phyloP scores from a whole-genome alignment of 1,140 invertebrate species.

The Drosophila grimshawi region DNA sequence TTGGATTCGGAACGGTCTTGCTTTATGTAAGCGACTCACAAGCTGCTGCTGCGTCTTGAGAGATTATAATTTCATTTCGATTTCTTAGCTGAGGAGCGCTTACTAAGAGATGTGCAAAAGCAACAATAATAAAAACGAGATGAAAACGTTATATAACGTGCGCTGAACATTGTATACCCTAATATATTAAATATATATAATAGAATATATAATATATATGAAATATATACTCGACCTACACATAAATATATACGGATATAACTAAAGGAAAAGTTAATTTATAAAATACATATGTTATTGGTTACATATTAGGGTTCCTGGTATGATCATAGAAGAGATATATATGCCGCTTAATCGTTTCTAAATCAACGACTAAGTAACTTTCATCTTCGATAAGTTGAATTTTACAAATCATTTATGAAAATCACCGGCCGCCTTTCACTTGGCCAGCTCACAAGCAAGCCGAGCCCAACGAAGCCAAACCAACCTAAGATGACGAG shows the following conservation, averaged over 20 bases:
- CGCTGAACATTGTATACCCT: conserved; percentile 14
- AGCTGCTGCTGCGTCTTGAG: conserved; percentile 31
- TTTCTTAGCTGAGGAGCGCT: conserved; percentile 18
- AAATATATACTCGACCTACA: no score
- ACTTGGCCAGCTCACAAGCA: conserved; percentile 36
- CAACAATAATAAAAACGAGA: conserved; percentile 20
- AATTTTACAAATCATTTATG: not conserved
- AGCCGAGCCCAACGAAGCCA: conserved; percentile 22
- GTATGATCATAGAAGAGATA: no score
- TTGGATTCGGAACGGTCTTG: conserved; percentile 5
- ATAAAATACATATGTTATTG: no score
- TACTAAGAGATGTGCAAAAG: conserved; percentile 17
- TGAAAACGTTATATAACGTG: not conserved
- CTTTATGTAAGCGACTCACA: conserved; percentile 40
- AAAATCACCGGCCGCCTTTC: conserved; percentile 39
- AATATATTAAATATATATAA: not conserved
- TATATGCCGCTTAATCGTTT: no score
- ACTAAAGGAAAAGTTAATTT: no score
- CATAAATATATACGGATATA: no score
- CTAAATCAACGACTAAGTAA: no score
- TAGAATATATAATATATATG: no score
- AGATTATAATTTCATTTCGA: conserved; percentile 47
- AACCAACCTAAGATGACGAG: conserved; percentile 20
- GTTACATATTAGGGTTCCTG: not conserved
- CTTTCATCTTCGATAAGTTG: no score